A percentile compares a stretch with the other conserved stretches of the same genome.
phyloP scores from a whole-genome alignment of 2,797 vertebrate genomes.

The Macrochelys suwanniensis region DNA sequence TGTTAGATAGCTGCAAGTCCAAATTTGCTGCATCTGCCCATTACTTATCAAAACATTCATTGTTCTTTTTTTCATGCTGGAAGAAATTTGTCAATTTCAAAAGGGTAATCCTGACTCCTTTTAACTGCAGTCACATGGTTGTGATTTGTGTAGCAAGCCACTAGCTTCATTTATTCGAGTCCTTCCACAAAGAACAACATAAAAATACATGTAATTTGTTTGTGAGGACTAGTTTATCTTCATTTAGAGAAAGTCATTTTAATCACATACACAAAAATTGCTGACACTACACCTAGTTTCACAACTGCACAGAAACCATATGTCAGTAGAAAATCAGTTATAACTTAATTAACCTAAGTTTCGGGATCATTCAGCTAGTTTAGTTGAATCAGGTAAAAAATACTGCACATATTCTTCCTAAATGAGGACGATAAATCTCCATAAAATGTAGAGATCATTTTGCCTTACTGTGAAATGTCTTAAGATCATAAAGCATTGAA shows the following conservation, averaged over 20 bases:
- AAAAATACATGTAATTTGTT: not conserved
- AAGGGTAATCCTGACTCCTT: not conserved
- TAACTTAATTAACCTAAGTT: slow-evolving; percentile 71
- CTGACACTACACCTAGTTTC: slow-evolving; percentile 49
- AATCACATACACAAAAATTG: slow-evolving; percentile 48
- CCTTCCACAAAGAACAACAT: not conserved
- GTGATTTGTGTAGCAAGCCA: not conserved
- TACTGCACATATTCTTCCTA: slow-evolving; percentile 29
- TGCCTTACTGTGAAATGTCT: slow-evolving; percentile 27
- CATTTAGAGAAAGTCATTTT: slow-evolving; percentile 55
- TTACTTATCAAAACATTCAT: not conserved
- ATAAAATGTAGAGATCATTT: slow-evolving; percentile 54
- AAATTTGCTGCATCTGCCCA: not conserved
- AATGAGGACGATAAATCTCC: slow-evolving; percentile 69
- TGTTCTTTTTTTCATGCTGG: not conserved
- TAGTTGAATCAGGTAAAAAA: slow-evolving; percentile 63
- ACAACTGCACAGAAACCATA: slow-evolving; percentile 45
- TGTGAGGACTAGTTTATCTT: slow-evolving; percentile 54
- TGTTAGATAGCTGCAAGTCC: not conserved
- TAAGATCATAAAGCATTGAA: slow-evolving; percentile 56
- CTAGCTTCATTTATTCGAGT: not conserved
- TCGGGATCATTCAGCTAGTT: slow-evolving; percentile 58
- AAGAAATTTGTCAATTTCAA: not conserved
- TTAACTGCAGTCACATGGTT: not conserved
- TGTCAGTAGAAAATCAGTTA: slow-evolving; percentile 50